phyloP scores from a whole-genome alignment of 2,888 invertebrate species.

The Ichneumon xanthorius region DNA sequence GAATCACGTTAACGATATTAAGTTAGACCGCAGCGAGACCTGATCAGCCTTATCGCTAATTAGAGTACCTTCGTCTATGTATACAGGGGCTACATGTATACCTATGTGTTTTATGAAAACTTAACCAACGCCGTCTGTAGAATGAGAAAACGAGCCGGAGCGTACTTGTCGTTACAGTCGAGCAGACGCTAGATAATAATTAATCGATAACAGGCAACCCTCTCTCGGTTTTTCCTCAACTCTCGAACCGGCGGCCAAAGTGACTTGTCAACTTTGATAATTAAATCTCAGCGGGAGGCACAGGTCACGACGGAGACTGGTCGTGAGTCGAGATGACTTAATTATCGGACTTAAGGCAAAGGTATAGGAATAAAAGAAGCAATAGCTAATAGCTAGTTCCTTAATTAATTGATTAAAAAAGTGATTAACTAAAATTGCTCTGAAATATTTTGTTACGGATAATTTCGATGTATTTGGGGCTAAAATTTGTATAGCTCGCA shows the following conservation, averaged over 20 bases:
- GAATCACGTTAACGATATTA: constrained; percentile 61
- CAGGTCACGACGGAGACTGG: not conserved
- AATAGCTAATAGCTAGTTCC: no score
- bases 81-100: not conserved
- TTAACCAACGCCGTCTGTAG: constrained; percentile 32
- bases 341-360: constrained; percentile 25
- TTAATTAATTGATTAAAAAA: not conserved
- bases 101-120: constrained; percentile 10
- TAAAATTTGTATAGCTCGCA: not conserved
- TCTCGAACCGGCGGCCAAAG: not conserved
- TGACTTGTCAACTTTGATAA: constrained; percentile 39
- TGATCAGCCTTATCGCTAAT: constrained; percentile 59
- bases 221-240: not conserved
- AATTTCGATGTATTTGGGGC: not conserved
- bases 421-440: not conserved
- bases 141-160: constrained; percentile 18
- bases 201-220: constrained; percentile 35
- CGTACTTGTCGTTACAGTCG: constrained; percentile 11
- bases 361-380: not conserved
- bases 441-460: not conserved
- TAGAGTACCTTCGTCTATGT: constrained; percentile 23
- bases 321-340: not conserved
- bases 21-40: constrained; percentile 52
- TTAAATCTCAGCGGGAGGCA: constrained; percentile 26
- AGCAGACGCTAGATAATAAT: constrained; percentile 38